A percentile compares a stretch with the other conserved stretches of the same genome.
phyloP scores from a whole-genome alignment of 2,888 invertebrate genomes.

The Caenorhabditis sp. region DNA sequence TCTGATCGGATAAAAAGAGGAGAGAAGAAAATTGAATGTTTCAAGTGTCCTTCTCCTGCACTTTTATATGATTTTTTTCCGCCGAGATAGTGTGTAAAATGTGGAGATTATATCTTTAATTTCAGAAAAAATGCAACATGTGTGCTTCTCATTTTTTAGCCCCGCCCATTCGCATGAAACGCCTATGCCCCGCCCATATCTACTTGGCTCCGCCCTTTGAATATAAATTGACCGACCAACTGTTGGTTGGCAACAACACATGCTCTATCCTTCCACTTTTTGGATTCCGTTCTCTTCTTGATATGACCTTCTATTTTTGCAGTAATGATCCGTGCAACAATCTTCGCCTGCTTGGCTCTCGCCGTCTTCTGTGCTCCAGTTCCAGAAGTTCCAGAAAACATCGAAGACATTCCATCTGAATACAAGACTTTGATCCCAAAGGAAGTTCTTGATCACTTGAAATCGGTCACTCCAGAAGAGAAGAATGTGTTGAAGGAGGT shows the following conservation, averaged over 20 bases:
- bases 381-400: conserved; percentile 51
- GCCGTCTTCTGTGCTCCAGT: conserved; percentile 52
- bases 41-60: not conserved
- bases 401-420: conserved; percentile 64
- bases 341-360: conserved; percentile 48
- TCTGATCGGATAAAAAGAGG: not conserved
- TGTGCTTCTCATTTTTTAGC: not conserved
- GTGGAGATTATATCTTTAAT: not conserved
- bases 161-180: conserved; percentile 3
- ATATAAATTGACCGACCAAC: not conserved
- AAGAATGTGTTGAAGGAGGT: conserved; percentile 65
- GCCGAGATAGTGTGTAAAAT: not conserved
- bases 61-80: conserved; percentile 13
- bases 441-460: conserved; percentile 68
- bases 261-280: not conserved
- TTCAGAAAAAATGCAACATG: conserved; percentile 17
- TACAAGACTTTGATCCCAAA: conserved; percentile 64
- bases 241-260: not conserved
- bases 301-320: conserved; percentile 10
- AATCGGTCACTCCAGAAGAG: conserved; percentile 64
- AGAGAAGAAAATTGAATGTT: not conserved
- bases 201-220: not conserved
- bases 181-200: not conserved
- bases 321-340: conserved; percentile 41
- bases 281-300: not conserved